These are phyloP conservation scores for Hylia prasina DNA, from an alignment of 2,113 vertebrate genomes.

Conservation along the genomic window DNA sequence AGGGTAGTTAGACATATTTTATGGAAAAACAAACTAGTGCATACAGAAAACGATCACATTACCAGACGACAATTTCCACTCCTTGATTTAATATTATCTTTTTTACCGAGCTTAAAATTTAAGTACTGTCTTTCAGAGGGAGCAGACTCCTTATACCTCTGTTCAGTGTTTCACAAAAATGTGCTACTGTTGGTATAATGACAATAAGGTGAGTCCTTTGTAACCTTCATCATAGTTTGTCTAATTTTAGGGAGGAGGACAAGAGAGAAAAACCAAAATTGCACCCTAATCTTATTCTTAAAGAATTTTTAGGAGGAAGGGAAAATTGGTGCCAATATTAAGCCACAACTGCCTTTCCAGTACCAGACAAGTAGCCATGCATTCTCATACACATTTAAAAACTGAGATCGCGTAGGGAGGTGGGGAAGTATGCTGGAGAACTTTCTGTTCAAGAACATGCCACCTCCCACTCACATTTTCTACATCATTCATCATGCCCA, in stretches of 20 bases:
- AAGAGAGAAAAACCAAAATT: not conserved
- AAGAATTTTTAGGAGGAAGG: not conserved
- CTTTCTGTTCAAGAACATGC: slow-evolving; percentile 55
- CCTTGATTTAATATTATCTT: not conserved
- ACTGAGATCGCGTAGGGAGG: slow-evolving; percentile 8
- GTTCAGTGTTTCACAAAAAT: not conserved
- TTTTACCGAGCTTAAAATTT: not conserved
- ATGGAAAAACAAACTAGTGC: not conserved
- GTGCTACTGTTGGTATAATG: not conserved
- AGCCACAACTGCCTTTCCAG: not conserved
- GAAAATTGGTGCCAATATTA: not conserved
- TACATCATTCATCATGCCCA: slow-evolving; percentile 6
- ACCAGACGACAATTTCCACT: not conserved
- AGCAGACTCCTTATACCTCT: not conserved
- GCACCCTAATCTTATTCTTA: not conserved
- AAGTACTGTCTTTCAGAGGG: not conserved
- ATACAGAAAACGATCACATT: not conserved
- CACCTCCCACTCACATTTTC: slow-evolving; percentile 50
- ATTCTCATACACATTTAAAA: slow-evolving; percentile 9
- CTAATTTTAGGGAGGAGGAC: rapidly evolving
- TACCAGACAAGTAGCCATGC: not conserved
- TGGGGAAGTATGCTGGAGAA: slow-evolving; percentile 39
- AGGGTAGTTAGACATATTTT: not conserved
- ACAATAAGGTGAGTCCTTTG: not conserved
- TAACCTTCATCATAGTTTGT: not conserved